phyloP scores from a whole-genome alignment of 2,888 invertebrate genomes.

The Limnephilus marmoratus region DNA sequence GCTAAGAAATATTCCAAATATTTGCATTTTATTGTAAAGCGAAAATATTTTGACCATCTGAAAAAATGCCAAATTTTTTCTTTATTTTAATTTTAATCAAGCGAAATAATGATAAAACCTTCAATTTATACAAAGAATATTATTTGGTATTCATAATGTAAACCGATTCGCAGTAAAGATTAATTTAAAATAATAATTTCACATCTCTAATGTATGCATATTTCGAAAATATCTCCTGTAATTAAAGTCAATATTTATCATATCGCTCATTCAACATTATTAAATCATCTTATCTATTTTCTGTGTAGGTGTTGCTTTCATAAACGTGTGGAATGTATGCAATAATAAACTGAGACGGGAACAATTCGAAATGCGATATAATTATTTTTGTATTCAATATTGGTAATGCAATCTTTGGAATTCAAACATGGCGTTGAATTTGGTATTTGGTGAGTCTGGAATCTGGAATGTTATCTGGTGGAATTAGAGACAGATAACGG shows the following conservation, averaged over 20 bases:
- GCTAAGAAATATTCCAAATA: too few relatives aligned
- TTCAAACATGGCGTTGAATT: neutral
- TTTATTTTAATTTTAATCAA: too few relatives aligned
- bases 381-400: neutral
- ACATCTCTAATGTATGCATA: too few relatives aligned
- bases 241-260: neutral
- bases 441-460: neutral
- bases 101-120: too few relatives aligned
- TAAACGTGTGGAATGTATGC: neutral
- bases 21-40: too few relatives aligned
- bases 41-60: too few relatives aligned
- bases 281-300: neutral
- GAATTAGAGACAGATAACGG: neutral
- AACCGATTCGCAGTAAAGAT: too few relatives aligned
- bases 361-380: neutral
- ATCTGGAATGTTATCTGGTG: neutral
- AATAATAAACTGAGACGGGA: neutral
- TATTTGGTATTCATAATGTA: too few relatives aligned
- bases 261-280: neutral
- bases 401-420: neutral
- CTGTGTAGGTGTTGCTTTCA: neutral
- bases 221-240: neutral
- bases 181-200: too few relatives aligned
- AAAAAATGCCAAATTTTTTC: too few relatives aligned
- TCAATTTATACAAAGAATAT: too few relatives aligned